Evolutionary conservation across 2,113 vertebrate species (phyloP).

Genomic region (Cyphomyrus plagiostoma): DNA sequence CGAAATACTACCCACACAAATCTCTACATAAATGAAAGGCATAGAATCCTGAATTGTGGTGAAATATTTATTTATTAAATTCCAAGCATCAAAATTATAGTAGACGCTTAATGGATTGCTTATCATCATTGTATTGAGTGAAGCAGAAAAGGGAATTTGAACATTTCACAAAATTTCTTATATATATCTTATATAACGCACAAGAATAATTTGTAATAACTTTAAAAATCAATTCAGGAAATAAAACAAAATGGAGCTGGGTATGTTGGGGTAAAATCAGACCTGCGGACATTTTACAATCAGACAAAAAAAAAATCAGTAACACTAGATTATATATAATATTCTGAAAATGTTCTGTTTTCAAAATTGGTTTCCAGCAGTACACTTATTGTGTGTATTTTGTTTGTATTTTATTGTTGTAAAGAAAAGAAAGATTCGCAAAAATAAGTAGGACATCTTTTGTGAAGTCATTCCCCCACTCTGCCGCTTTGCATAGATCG

Average conservation of each 20-base stretch:
- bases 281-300: background rate
- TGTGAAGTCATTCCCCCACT: slow-evolving; percentile 17
- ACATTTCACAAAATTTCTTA: background rate
- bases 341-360: background rate
- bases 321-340: background rate
- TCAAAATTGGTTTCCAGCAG: background rate
- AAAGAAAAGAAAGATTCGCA: slow-evolving; percentile 3
- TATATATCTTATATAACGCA: background rate
- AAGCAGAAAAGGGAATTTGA: background rate
- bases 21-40: background rate
- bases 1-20: background rate
- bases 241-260: slow-evolving; percentile 16
- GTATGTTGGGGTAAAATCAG: background rate
- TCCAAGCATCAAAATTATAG: background rate
- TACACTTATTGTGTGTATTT: background rate
- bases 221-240: background rate
- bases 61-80: background rate
- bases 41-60: background rate
- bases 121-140: background rate
- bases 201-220: background rate
- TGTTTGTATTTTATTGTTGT: background rate
- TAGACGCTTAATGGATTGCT: background rate
- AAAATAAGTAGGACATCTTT: slow-evolving; percentile 25
- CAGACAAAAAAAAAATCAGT: background rate
- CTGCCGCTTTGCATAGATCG: slow-evolving; percentile 11